phyloP scores from a whole-genome alignment of 2,113 vertebrate genomes.

The Verasper variegatus region DNA sequence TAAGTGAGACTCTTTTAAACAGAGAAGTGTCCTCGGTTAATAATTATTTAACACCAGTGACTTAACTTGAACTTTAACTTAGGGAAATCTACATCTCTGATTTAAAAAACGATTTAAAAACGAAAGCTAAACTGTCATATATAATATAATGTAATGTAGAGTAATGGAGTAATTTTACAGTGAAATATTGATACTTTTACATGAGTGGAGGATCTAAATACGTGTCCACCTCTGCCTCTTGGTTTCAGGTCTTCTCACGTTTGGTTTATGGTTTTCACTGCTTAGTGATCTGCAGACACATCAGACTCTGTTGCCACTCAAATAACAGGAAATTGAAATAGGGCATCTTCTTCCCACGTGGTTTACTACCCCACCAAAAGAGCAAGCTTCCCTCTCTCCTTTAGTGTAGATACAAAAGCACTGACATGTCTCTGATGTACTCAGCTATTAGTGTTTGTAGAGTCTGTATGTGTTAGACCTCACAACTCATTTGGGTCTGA shows the following conservation, averaged over 20 bases:
- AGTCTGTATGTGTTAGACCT: not conserved
- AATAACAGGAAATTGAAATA: constrained; percentile 69
- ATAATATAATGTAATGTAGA: not conserved
- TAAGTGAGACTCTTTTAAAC: constrained; percentile 55
- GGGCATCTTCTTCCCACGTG: constrained; percentile 68
- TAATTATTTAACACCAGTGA: not conserved
- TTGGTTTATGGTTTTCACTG: not conserved
- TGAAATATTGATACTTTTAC: not conserved
- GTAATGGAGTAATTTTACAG: not conserved
- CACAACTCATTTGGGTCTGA: not conserved
- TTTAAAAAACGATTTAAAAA: not conserved
- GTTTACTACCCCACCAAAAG: constrained; percentile 55
- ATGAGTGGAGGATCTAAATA: not conserved
- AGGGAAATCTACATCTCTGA: not conserved
- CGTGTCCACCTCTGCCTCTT: constrained; percentile 4
- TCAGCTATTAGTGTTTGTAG: not conserved
- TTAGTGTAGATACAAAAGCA: constrained; percentile 10
- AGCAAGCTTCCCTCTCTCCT: constrained; percentile 61
- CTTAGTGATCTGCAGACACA: constrained; percentile 15
- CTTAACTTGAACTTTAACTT: not conserved
- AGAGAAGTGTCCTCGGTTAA: not conserved
- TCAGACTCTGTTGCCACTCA: constrained; percentile 12
- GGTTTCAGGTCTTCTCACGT: not conserved
- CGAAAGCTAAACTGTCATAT: not conserved
- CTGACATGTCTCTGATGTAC: constrained; percentile 41